Evolutionary conservation across 2,797 vertebrate species (phyloP), one percentile per base, ranked within the genome.

Genomic region (Typhlichthys subterraneus): DNA sequence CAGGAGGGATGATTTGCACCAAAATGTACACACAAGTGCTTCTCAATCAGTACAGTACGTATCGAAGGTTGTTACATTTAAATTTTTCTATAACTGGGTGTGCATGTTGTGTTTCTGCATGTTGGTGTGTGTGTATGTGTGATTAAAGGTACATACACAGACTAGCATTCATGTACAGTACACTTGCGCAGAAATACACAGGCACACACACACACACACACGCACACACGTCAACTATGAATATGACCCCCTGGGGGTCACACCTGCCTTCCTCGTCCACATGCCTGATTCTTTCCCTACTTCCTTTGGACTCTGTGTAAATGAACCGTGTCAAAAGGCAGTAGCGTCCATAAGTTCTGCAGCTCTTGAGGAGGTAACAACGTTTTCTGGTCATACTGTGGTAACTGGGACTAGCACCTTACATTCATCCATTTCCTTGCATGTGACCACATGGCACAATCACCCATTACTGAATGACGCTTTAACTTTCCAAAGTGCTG

Each of bases 401-500:
- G 84, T 79, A 84, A 88, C 84, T 84, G 90, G 91, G 92, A 91
- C 88, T 79, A 81, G 87, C 83, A 88, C 86, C 85, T 94, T 90
- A 93, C 89, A 92, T 94, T 93, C 93, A 89, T 95, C 90, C 90
- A 85, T 92, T 94, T 93, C 91, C 93, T 90, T 91, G 87, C 85
- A 84, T 87, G 61, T 87, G 91, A 94, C 91, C 88, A 91, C 70
- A 83, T 85, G 80, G 84, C 77, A 78, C 72, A 57, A 79, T 66
- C 62, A 13, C 69, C 79, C 63, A 61, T 83, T 82, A 82, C 79
- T 59, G 19, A 82, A 86, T 82, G 77, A 57, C 54, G 61, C 67
- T 72, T 73, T 65, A 87, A 85, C 90, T 89, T 92, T 93, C 93
- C 84, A 95, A 95, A 97, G 94, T 95, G 94, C 94, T 94, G 91